phyloP scores from a whole-genome alignment of 2,888 invertebrate genomes.

The Coenonympha arcania region DNA sequence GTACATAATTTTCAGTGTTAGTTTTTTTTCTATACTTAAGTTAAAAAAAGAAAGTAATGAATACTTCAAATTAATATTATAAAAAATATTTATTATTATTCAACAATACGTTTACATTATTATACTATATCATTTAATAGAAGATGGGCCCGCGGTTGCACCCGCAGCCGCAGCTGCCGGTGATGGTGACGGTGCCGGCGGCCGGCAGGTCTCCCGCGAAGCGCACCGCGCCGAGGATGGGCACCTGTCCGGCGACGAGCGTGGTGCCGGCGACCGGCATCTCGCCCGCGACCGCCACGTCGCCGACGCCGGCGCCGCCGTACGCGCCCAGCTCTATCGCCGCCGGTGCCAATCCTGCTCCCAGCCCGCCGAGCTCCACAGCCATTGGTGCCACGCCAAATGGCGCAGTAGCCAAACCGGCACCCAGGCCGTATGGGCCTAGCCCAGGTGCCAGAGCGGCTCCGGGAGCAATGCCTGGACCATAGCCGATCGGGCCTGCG shows the following conservation, averaged over 20 bases:
- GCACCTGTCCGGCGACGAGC: slow-evolving; percentile 37
- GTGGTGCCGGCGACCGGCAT: slow-evolving; percentile 36
- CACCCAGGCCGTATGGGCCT: slow-evolving; percentile 8
- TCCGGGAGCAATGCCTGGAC: background rate
- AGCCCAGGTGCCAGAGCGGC: slow-evolving; percentile 3
- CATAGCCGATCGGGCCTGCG: slow-evolving; percentile 13
- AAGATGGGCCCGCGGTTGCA: slow-evolving; percentile 22
- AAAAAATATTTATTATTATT: background rate
- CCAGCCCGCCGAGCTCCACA: slow-evolving; percentile 13
- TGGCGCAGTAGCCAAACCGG: slow-evolving; percentile 13
- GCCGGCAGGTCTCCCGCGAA: slow-evolving; percentile 43
- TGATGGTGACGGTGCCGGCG: slow-evolving; percentile 41
- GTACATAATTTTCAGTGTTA: too few species aligned
- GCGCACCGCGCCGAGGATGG: slow-evolving; percentile 39
- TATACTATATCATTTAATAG: background rate
- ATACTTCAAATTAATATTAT: background rate
- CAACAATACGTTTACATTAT: background rate
- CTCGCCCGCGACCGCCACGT: slow-evolving; percentile 32
- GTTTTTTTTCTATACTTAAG: too few species aligned
- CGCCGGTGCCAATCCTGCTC: slow-evolving; percentile 2
- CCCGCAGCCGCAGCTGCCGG: slow-evolving; percentile 42
- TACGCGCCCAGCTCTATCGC: slow-evolving; percentile 22
- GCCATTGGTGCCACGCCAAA: slow-evolving; percentile 18
- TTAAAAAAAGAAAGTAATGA: background rate
- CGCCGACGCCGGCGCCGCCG: slow-evolving; percentile 28